Conservation (phyloP, 2,888 invertebrate genomes). For the Macrophya alboannulata region DNA sequence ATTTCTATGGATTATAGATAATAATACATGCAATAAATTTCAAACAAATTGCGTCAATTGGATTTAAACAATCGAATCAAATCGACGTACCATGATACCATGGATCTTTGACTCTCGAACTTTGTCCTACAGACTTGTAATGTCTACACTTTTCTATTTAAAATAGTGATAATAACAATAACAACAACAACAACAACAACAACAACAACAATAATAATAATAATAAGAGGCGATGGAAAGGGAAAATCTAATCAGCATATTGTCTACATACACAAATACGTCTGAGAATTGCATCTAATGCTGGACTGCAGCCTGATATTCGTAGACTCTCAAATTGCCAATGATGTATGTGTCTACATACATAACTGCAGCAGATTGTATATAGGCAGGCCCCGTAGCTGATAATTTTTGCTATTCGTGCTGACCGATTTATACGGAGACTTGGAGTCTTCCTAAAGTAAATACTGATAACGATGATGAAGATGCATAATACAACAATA, state of each 20-base stretch:
- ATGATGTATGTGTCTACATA: too few species aligned
- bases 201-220: too few species aligned
- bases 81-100: background rate
- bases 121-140: background rate
- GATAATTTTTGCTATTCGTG: background rate
- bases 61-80: background rate
- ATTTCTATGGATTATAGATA: background rate
- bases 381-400: background rate
- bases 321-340: background rate
- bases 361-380: background rate
- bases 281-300: background rate
- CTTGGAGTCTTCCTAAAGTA: background rate
- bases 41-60: background rate
- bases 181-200: too few species aligned
- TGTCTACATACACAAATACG: background rate
- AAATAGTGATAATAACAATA: too few species aligned
- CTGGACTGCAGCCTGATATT: too few species aligned
- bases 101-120: slow-evolving; percentile 10
- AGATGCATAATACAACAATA: background rate
- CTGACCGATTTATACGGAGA: background rate
- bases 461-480: background rate
- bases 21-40: background rate
- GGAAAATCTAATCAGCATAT: background rate
- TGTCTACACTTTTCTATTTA: background rate
- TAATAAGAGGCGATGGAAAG: too few species aligned